phyloP scores from a whole-genome alignment of 2,797 vertebrate genomes.

The Smutsia gigantea region DNA sequence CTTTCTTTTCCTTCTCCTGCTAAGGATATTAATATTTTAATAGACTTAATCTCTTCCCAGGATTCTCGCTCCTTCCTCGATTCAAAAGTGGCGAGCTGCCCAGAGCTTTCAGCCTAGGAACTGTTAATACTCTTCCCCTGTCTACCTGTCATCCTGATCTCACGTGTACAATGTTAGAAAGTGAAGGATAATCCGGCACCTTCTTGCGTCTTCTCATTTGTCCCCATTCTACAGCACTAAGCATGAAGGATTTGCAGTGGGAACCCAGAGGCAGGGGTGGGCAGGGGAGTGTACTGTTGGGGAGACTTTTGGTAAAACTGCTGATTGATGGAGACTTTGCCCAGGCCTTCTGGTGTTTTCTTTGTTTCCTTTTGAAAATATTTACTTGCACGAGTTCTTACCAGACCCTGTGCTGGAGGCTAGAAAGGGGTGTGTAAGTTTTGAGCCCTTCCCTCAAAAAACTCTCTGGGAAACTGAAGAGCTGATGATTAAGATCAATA shows the following conservation, averaged over 20 bases:
- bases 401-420: background rate
- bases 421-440: background rate
- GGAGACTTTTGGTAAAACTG: background rate
- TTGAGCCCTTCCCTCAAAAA: background rate
- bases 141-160: background rate
- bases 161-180: background rate
- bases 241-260: background rate
- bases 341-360: background rate
- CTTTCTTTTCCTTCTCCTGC: background rate
- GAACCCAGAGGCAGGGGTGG: background rate
- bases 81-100: slow-evolving; percentile 26
- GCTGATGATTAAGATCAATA: background rate
- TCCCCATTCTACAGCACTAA: background rate
- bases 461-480: background rate
- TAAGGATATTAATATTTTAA: slow-evolving; percentile 72
- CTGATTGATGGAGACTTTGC: fast-evolving
- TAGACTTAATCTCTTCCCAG: background rate
- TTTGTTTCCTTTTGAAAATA: background rate
- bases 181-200: background rate
- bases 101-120: background rate
- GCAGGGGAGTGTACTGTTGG: background rate
- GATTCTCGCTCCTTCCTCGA: background rate
- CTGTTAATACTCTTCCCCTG: fast-evolving
- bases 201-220: background rate
- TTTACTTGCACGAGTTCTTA: background rate